phyloP scores from a whole-genome alignment of 2,797 vertebrate genomes.

The Lateolabrax maculatus region DNA sequence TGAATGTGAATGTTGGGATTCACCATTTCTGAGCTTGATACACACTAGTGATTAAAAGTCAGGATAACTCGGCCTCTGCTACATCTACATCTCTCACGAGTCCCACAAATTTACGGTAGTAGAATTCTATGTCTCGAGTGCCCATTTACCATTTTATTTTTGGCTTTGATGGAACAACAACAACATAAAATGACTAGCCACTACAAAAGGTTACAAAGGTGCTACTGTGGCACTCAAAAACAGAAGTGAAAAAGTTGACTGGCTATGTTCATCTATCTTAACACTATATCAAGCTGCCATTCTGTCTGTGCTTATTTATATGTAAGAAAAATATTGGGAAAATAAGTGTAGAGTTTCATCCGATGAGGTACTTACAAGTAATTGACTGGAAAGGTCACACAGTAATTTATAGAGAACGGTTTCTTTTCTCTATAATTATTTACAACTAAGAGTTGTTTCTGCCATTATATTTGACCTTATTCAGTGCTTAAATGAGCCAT shows the following conservation, averaged over 20 bases:
- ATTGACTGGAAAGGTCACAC: slow-evolving; percentile 14
- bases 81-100: not conserved
- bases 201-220: not conserved
- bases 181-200: not conserved
- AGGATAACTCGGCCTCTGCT: not conserved
- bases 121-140: not conserved
- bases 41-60: not conserved
- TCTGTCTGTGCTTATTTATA: not conserved
- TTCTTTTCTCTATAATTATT: slow-evolving; percentile 6
- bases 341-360: not conserved
- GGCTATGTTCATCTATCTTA: not conserved
- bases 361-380: not conserved
- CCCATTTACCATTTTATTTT: not conserved
- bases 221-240: not conserved
- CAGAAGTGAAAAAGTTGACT: not conserved
- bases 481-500: not conserved
- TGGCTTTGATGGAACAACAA: not conserved
- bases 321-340: not conserved
- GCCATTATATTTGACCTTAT: slow-evolving; percentile 10
- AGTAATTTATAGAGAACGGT: not conserved
- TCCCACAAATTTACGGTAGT: not conserved
- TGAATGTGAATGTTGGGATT: not conserved
- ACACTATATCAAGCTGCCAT: not conserved
- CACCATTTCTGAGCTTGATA: not conserved
- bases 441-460: not conserved